These are phyloP conservation scores for Enteromius mattozi DNA, from an alignment of 2,797 vertebrate species.

Conservation along the genomic window DNA sequence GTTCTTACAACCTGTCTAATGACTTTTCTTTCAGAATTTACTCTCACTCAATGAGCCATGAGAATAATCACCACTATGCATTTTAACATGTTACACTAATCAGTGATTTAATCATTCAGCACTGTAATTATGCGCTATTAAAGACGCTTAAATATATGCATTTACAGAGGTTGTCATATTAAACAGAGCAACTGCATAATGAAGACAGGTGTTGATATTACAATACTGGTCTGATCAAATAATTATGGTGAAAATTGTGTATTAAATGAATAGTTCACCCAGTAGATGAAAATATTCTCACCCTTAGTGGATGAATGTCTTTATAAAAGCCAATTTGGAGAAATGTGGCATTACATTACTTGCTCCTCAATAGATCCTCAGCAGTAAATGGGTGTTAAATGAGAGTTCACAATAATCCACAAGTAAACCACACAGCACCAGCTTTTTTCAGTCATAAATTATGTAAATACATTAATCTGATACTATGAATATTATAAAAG, in stretches of 20 bases:
- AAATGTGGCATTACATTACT: background rate
- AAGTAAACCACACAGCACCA: background rate
- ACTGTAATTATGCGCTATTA: slow-evolving; percentile 7
- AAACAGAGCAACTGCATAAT: slow-evolving; percentile 9
- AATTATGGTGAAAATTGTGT: background rate
- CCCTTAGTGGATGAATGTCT: background rate
- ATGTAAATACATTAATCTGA: background rate
- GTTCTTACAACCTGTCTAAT: background rate
- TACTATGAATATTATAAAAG: background rate
- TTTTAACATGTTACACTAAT: background rate
- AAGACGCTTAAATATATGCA: background rate
- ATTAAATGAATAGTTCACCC: background rate
- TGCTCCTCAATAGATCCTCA: background rate
- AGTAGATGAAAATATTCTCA: background rate
- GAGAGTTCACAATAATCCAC: background rate
- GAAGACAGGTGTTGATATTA: background rate
- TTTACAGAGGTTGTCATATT: background rate
- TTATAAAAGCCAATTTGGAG: background rate
- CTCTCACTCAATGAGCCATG: background rate
- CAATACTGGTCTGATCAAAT: background rate
- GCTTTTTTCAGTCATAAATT: background rate
- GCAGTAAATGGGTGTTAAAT: background rate
- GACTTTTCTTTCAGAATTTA: background rate
- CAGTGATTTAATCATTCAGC: background rate
- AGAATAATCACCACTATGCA: background rate